phyloP scores from a whole-genome alignment of 2,113 vertebrate species.

The Raja brachyura region DNA sequence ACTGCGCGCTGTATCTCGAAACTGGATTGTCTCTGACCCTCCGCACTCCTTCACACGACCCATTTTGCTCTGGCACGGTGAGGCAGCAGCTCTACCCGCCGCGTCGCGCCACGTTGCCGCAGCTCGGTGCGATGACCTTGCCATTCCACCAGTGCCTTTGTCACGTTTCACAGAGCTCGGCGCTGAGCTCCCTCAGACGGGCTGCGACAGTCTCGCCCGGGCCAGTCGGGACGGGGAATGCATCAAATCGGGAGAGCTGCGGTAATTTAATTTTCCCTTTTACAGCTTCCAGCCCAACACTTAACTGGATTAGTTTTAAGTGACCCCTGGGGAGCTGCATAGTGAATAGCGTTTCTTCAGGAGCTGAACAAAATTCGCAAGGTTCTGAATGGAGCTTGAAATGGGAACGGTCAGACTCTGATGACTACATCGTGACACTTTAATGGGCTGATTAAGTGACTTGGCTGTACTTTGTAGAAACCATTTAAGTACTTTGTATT shows the following conservation, averaged over 20 bases:
- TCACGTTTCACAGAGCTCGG: not conserved
- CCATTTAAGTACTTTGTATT: not conserved
- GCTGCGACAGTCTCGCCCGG: not conserved
- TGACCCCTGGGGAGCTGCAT: not conserved
- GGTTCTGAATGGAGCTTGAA: not conserved
- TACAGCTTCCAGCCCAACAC: not conserved
- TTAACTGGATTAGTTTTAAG: constrained; percentile 2
- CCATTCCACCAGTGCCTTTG: not conserved
- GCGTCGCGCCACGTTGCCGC: no score
- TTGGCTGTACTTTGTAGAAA: constrained; percentile 12
- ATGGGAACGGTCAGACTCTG: not conserved
- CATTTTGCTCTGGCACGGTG: no score
- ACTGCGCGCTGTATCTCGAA: no score
- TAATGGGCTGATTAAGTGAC: constrained; percentile 19
- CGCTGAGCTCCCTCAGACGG: not conserved
- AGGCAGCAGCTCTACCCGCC: no score
- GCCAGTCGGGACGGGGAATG: not conserved
- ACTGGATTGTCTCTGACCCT: no score
- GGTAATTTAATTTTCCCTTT: constrained; percentile 19
- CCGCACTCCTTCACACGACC: no score
- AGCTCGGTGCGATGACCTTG: not conserved
- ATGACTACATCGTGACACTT: constrained; percentile 20
- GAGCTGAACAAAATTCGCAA: not conserved
- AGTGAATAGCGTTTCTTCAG: not conserved
- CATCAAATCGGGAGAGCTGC: constrained; percentile 17